These are phyloP conservation scores for Saiga tatarica DNA, from an alignment of 2,113 vertebrate species.

Conservation along the genomic window DNA sequence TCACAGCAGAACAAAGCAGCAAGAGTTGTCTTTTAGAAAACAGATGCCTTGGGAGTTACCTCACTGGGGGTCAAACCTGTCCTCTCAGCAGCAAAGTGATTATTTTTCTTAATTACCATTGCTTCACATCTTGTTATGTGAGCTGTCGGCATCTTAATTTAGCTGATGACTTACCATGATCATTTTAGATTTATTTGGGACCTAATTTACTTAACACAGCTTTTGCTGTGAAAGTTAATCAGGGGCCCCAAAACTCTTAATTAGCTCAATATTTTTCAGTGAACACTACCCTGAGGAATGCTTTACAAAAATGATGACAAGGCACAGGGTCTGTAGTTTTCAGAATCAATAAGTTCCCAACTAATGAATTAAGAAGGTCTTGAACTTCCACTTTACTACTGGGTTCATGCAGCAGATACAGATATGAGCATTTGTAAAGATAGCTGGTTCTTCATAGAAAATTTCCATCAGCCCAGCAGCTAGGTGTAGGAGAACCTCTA, in stretches of 20 bases:
- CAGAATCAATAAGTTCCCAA: constrained; percentile 48
- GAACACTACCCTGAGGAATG: constrained; percentile 46
- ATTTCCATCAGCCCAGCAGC: background rate
- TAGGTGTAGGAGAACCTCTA: background rate
- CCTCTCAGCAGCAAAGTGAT: constrained; percentile 63
- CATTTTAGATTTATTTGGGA: constrained; percentile 71
- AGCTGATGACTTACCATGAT: constrained; percentile 59
- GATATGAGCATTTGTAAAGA: background rate
- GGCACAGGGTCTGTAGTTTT: constrained; percentile 19
- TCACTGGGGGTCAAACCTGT: constrained; percentile 41
- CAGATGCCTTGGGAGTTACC: constrained; percentile 20
- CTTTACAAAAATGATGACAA: constrained; percentile 60
- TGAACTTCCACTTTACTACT: constrained; percentile 11
- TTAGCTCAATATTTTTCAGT: constrained; percentile 67
- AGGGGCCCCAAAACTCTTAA: constrained; percentile 66
- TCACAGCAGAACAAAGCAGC: background rate
- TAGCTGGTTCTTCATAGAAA: background rate
- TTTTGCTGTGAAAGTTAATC: constrained; percentile 66
- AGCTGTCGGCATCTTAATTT: constrained; percentile 56
- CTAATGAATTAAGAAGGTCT: constrained; percentile 57
- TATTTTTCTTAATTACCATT: constrained; percentile 71
- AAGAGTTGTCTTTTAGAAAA: constrained; percentile 15
- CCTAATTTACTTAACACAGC: constrained; percentile 70
- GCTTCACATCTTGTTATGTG: constrained; percentile 59
- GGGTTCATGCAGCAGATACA: background rate